Evolutionary conservation across 2,113 vertebrate species (phyloP).

Genomic region (Cyanoderma ruficeps): DNA sequence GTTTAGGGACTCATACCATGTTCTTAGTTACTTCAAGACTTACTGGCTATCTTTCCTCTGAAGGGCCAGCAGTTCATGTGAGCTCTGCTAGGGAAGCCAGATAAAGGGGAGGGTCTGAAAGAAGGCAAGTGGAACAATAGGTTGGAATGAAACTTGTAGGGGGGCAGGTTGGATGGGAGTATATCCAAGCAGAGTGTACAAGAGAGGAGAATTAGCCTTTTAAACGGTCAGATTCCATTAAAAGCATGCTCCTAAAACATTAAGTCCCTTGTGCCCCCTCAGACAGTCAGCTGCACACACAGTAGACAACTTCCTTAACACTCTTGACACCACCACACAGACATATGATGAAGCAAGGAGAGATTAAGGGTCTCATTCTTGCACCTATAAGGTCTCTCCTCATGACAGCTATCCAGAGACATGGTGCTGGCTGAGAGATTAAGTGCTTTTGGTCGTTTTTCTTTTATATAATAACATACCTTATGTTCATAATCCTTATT

Average conservation of each 20-base stretch:
- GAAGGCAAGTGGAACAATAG: not conserved
- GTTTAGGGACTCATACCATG: not conserved
- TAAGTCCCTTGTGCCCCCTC: not conserved
- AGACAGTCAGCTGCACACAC: not conserved
- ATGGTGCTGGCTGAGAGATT: not conserved
- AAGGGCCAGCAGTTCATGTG: fast-evolving
- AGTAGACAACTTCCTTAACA: not conserved
- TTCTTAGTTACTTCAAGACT: not conserved
- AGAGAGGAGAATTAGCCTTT: not conserved
- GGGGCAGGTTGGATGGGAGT: not conserved
- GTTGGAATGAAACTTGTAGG: not conserved
- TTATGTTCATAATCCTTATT: not conserved
- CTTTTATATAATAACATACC: not conserved
- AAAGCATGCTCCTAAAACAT: not conserved
- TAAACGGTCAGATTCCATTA: not conserved
- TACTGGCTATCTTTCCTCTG: not conserved
- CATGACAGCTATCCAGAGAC: not conserved
- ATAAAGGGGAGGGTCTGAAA: not conserved
- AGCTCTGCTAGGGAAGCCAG: not conserved
- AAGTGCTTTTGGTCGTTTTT: not conserved
- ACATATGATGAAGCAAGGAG: not conserved
- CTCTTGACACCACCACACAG: not conserved
- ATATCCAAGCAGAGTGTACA: not conserved
- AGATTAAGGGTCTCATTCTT: not conserved
- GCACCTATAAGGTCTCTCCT: not conserved